A percentile compares a stretch with the other conserved stretches of the same genome.
These are phyloP conservation scores for Ylistrum balloti DNA, from an alignment of 1,140 invertebrate genomes.

Conservation along the genomic window DNA sequence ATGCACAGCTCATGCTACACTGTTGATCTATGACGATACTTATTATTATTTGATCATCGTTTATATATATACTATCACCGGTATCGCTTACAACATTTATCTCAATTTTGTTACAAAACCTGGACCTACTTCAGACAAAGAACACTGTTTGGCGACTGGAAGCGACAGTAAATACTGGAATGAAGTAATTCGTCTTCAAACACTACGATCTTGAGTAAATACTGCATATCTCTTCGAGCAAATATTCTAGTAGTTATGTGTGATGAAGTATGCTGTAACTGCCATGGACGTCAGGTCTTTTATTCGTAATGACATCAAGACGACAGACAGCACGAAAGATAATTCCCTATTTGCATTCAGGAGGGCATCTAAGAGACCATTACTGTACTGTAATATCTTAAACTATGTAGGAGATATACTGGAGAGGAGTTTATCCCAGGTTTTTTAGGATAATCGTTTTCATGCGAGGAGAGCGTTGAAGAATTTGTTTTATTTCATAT, in stretches of 20 bases:
- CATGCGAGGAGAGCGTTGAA: neutral
- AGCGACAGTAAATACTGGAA: neutral
- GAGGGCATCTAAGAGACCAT: neutral
- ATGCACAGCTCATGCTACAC: too few relatives aligned
- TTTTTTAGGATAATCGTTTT: neutral
- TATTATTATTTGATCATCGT: neutral
- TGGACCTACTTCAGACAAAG: neutral
- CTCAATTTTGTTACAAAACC: constrained; percentile 1
- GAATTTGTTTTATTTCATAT: neutral
- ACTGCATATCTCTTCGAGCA: neutral
- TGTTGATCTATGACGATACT: too few relatives aligned
- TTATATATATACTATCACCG: neutral
- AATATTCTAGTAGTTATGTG: neutral
- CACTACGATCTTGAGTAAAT: neutral
- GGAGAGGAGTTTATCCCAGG: neutral
- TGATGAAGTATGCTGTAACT: neutral
- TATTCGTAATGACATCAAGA: neutral
- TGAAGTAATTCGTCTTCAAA: constrained; percentile 15
- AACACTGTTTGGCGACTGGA: neutral
- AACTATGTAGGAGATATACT: neutral
- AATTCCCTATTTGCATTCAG: neutral
- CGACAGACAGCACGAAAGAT: neutral
- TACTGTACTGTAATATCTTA: neutral
- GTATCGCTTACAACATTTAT: neutral
- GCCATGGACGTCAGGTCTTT: neutral